Evolutionary conservation across 1,140 invertebrate genomes (phyloP).

Genomic region (Bombus confusus): DNA sequence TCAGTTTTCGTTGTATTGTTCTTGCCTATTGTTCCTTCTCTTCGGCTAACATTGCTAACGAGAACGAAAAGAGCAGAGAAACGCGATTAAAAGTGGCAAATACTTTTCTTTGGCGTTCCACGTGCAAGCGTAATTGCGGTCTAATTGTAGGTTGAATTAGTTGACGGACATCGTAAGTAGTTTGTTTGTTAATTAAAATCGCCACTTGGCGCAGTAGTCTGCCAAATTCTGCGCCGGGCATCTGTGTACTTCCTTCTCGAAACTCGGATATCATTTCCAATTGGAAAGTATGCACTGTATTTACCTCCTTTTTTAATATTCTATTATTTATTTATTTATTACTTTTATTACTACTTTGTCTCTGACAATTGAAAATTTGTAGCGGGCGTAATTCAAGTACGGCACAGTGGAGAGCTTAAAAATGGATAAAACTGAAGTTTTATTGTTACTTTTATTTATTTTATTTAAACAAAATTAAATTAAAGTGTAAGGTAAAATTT

Average conservation of each 20-base stretch:
- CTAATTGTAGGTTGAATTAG: neutral
- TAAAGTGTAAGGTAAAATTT: too few species aligned
- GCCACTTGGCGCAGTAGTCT: neutral
- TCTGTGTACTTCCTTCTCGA: neutral
- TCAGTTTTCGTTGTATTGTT: neutral
- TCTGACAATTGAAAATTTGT: too few species aligned
- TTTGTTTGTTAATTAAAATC: neutral
- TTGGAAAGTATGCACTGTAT: neutral
- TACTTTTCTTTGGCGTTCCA: neutral
- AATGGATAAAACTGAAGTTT: too few species aligned
- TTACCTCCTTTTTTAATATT: neutral
- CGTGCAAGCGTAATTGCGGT: neutral
- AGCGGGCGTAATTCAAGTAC: too few species aligned
- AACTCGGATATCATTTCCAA: neutral
- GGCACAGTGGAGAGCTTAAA: too few species aligned
- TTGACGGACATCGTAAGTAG: too few species aligned
- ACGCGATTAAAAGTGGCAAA: neutral
- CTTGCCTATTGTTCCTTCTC: neutral
- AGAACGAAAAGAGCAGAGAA: neutral
- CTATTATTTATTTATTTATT: neutral
- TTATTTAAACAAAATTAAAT: too few species aligned
- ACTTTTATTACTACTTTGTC: too few species aligned
- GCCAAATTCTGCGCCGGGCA: neutral
- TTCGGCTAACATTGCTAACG: too few species aligned
- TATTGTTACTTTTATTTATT: too few species aligned